A percentile compares a stretch with the other conserved stretches of the same genome.
phyloP scores from a whole-genome alignment of 2,113 vertebrate species.

The Raja brachyura region DNA sequence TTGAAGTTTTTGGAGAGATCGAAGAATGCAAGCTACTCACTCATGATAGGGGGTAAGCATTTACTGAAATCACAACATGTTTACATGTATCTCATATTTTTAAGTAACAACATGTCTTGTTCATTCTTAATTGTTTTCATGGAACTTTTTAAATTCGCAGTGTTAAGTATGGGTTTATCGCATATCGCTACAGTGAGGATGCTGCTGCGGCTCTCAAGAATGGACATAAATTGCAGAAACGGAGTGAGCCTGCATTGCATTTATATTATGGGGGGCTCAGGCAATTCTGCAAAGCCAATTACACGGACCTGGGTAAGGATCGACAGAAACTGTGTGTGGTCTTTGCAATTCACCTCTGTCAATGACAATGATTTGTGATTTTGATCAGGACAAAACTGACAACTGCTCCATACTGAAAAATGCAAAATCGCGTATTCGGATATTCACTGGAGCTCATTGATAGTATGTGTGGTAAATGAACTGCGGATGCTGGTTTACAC shows the following conservation, averaged over 20 bases:
- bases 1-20: conserved; percentile 82
- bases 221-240: conserved; percentile 61
- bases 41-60: conserved; percentile 60
- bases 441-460: not conserved
- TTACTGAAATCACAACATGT: not conserved
- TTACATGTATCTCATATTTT: not conserved
- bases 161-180: conserved; percentile 85
- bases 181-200: conserved; percentile 70
- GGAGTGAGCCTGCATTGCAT: conserved; percentile 68
- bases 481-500: no score
- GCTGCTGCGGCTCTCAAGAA: conserved; percentile 63
- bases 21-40: conserved; percentile 86
- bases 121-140: not conserved
- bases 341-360: not conserved
- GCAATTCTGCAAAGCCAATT: conserved; percentile 81
- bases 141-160: conserved; percentile 48
- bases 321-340: not conserved
- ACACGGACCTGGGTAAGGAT: conserved; percentile 77
- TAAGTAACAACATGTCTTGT: no score
- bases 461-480: no score
- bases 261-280: conserved; percentile 61
- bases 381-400: not conserved
- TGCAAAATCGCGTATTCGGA: not conserved
- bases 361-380: not conserved
- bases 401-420: not conserved